A percentile compares a stretch with the other conserved stretches of the same genome.
Evolutionary conservation across 2,888 invertebrate species (phyloP).

Genomic region (Folsomia candida): DNA sequence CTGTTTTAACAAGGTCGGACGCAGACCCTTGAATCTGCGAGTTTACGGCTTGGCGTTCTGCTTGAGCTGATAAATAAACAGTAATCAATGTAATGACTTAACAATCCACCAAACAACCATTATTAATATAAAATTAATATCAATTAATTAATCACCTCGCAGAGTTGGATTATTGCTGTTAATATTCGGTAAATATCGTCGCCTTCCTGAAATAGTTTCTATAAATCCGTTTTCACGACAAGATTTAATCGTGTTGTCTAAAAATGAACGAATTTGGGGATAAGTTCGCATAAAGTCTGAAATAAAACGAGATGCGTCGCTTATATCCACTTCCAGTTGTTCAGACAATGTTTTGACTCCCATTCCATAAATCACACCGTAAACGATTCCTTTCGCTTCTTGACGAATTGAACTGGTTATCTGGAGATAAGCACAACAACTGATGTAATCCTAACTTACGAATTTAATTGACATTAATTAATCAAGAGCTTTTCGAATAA

Average conservation of each 20-base stretch:
- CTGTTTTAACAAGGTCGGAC: conserved; percentile 89
- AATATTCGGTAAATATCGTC: conserved; percentile 74
- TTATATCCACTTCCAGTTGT: conserved; percentile 71
- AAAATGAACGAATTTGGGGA: conserved; percentile 63
- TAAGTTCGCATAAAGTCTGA: conserved; percentile 58
- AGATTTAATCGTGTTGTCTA: conserved; percentile 61
- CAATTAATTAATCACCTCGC: conserved; percentile 61
- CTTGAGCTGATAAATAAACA: conserved; percentile 63
- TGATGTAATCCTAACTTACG: not conserved
- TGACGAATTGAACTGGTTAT: conserved; percentile 60
- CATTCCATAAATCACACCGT: conserved; percentile 97
- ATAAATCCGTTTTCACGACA: conserved; percentile 74
- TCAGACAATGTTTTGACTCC: conserved; percentile 77
- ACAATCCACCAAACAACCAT: too few species aligned
- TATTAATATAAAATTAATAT: too few species aligned
- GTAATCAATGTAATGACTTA: too few species aligned
- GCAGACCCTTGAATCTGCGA: conserved; percentile 95
- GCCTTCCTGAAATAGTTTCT: conserved; percentile 75
- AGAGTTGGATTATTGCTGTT: conserved; percentile 63
- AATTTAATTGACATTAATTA: not conserved
- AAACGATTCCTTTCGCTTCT: conserved; percentile 87
- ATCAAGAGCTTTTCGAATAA: not conserved
- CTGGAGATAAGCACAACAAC: conserved; percentile 11
- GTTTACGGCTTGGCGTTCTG: conserved; percentile 95
- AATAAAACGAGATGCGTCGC: conserved; percentile 65